Evolutionary conservation across 2,113 vertebrate genomes (phyloP).

Genomic region (Arvicanthis niloticus): DNA sequence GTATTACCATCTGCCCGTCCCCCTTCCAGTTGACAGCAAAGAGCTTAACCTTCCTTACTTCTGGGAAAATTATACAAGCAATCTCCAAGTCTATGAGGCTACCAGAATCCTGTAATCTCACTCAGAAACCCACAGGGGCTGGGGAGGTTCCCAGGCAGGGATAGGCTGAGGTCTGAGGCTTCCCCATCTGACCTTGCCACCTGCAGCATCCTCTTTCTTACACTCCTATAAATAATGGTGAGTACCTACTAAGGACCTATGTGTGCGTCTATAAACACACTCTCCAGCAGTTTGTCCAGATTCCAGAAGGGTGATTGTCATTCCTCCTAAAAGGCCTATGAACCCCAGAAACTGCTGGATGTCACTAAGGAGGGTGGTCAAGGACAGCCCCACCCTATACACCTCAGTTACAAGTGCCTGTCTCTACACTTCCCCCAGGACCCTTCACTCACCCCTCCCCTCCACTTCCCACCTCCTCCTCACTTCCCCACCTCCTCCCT

Average conservation of each 20-base stretch:
- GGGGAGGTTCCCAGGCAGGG: not conserved
- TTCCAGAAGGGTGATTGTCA: not conserved
- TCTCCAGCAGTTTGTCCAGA: not conserved
- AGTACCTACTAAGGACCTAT: too few species aligned
- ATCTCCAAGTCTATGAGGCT: not conserved
- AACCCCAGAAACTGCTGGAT: not conserved
- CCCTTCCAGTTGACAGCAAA: not conserved
- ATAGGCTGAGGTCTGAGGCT: not conserved
- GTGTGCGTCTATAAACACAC: not conserved
- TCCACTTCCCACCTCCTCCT: not conserved
- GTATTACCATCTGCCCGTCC: not conserved
- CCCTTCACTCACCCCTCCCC: not conserved
- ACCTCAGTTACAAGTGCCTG: not conserved
- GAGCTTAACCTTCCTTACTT: not conserved
- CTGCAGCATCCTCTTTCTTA: not conserved
- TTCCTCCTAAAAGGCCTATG: not conserved
- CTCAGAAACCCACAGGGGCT: not conserved
- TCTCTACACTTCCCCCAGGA: not conserved
- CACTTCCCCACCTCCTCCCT: not conserved
- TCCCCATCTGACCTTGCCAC: not conserved
- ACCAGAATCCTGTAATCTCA: not conserved
- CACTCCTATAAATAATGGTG: not conserved
- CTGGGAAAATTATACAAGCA: not conserved
- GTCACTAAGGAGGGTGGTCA: too few species aligned
- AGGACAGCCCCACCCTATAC: not conserved